Percentiles rank a stretch among this genome's conserved stretches.
These are phyloP conservation scores for Ericerus pela DNA, from an alignment of 1,140 invertebrate species.

Conservation along the genomic window DNA sequence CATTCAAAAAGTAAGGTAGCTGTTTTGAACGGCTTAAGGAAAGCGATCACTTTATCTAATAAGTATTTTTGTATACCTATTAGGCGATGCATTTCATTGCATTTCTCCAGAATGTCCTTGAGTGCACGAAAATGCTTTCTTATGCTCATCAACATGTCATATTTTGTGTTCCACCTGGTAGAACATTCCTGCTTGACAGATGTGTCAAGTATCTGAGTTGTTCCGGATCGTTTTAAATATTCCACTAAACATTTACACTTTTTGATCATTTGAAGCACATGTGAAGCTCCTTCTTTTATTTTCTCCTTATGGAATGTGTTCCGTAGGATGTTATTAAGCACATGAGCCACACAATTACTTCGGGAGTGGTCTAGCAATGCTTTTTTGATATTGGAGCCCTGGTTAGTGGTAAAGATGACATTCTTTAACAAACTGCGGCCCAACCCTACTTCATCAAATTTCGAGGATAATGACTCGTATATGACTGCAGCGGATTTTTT, in stretches of 20 bases:
- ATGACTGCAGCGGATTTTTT: too few relatives aligned
- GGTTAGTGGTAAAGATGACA: too few relatives aligned
- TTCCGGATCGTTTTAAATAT: slow-evolving; percentile 7
- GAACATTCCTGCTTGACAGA: background rate
- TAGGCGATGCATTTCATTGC: background rate
- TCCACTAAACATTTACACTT: slow-evolving; percentile 2
- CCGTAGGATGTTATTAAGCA: too few relatives aligned
- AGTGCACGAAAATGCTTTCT: background rate
- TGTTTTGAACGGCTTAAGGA: background rate
- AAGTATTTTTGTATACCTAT: background rate
- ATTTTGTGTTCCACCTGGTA: slow-evolving; percentile 7
- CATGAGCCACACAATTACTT: too few relatives aligned
- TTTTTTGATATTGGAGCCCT: too few relatives aligned
- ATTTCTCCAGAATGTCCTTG: background rate
- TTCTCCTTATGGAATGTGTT: too few relatives aligned
- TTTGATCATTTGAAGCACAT: too few relatives aligned
- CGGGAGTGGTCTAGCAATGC: too few relatives aligned
- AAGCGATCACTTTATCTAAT: background rate
- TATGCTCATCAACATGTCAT: background rate
- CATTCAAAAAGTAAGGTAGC: background rate
- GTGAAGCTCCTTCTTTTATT: too few relatives aligned
- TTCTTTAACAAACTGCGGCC: too few relatives aligned
- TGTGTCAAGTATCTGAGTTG: background rate
- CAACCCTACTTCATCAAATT: too few relatives aligned
- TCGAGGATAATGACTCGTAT: too few relatives aligned